Evolutionary conservation across 2,113 vertebrate genomes (phyloP).

Genomic region (Hirundichthys speculiger): DNA sequence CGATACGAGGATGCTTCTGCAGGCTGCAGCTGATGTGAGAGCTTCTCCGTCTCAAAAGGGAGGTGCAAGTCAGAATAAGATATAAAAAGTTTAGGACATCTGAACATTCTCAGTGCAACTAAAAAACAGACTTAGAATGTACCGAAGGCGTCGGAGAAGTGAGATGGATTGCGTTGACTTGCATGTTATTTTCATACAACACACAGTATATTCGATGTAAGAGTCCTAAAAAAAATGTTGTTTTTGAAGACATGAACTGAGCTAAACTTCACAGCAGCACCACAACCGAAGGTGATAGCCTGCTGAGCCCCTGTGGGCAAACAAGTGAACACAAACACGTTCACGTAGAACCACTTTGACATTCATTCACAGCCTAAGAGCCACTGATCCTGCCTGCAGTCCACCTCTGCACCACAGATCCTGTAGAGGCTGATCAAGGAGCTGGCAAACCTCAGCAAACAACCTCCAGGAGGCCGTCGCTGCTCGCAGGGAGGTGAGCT

Average conservation of each 20-base stretch:
- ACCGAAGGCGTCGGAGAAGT: too few relatives aligned
- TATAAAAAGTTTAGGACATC: too few relatives aligned
- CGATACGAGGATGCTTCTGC: too few relatives aligned
- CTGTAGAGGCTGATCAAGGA: slow-evolving; percentile 28
- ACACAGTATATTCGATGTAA: background rate
- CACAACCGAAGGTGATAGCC: slow-evolving; percentile 9
- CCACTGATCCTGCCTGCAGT: slow-evolving; percentile 28
- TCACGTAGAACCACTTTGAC: slow-evolving; percentile 14
- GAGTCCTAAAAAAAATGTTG: background rate
- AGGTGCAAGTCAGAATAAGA: too few relatives aligned
- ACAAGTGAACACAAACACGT: slow-evolving; percentile 7
- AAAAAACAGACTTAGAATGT: too few relatives aligned
- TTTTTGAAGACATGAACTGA: background rate
- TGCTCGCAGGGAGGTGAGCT: slow-evolving; percentile 16
- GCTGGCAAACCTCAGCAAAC: slow-evolving; percentile 30
- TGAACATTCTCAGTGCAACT: too few relatives aligned
- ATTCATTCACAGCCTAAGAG: slow-evolving; percentile 32
- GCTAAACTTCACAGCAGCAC: slow-evolving; percentile 11
- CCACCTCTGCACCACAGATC: slow-evolving; percentile 2
- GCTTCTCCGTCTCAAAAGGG: too few relatives aligned
- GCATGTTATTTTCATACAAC: too few relatives aligned
- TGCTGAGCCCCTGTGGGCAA: slow-evolving; percentile 10
- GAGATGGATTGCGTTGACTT: too few relatives aligned
- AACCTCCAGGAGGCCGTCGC: slow-evolving; percentile 29
- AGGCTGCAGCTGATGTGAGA: too few relatives aligned